These are phyloP conservation scores for Hirtodrosophila alboralis DNA, from an alignment of 2,888 invertebrate genomes.

Conservation along the genomic window DNA sequence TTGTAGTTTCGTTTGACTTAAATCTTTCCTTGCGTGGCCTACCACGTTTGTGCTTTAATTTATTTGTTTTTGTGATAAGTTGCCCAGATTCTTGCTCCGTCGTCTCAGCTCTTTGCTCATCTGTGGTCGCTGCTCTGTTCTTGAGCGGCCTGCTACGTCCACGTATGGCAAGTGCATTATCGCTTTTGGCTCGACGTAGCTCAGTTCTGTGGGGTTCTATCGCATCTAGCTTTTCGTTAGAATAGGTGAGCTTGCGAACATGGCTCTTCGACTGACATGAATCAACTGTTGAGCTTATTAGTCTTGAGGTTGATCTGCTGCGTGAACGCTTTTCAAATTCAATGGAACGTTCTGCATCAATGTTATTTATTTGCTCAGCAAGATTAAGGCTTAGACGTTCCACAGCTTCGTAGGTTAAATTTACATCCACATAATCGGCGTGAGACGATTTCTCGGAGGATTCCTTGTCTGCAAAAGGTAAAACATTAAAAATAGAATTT, in stretches of 20 bases:
- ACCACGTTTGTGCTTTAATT: slow-evolving; percentile 27
- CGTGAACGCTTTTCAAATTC: slow-evolving; percentile 61
- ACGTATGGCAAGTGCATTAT: slow-evolving; percentile 20
- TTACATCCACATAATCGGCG: slow-evolving; percentile 32
- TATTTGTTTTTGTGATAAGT: not conserved
- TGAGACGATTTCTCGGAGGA: slow-evolving; percentile 9
- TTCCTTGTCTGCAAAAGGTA: slow-evolving; percentile 31
- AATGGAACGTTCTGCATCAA: slow-evolving; percentile 60
- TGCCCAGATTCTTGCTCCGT: not conserved
- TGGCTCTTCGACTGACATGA: slow-evolving; percentile 22
- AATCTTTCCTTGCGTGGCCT: slow-evolving; percentile 22
- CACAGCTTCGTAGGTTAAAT: slow-evolving; percentile 54
- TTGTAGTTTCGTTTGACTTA: not conserved
- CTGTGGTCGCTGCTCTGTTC: slow-evolving; percentile 29
- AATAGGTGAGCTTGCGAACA: slow-evolving; percentile 65
- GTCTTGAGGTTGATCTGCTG: slow-evolving; percentile 43
- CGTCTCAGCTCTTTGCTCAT: slow-evolving; percentile 8
- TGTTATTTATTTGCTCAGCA: slow-evolving; percentile 55
- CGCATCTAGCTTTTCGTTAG: slow-evolving; percentile 46
- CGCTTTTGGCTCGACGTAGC: slow-evolving; percentile 49
- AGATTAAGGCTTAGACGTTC: slow-evolving; percentile 55
- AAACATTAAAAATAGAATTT: slow-evolving; percentile 27
- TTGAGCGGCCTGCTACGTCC: slow-evolving; percentile 1
- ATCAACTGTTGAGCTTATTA: not conserved
- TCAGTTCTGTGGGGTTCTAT: not conserved